Evolutionary conservation across 37 sponge, comb jelly and placozoan genomes (phyloP).

Genomic region (Amphimedon queenslandica): DNA sequence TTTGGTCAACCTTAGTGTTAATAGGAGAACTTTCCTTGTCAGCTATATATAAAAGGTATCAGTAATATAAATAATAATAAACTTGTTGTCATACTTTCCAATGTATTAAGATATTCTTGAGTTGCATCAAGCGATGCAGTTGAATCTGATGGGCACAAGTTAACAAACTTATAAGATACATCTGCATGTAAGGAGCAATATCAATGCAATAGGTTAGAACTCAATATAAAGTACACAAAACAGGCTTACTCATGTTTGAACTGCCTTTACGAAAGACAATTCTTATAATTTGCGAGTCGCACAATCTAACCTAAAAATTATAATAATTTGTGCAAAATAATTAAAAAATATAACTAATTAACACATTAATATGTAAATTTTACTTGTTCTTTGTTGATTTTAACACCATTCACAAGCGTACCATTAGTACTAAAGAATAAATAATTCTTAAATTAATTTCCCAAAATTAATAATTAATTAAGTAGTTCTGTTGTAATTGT

Average conservation of each 20-base stretch:
- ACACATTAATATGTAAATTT: too few species aligned
- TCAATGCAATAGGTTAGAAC: neutral
- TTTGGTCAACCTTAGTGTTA: too few species aligned
- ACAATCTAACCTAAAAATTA: neutral
- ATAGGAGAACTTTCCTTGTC: too few species aligned
- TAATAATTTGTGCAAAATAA: neutral
- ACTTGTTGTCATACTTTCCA: too few species aligned
- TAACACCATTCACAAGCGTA: constrained; percentile 61
- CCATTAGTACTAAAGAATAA: constrained; percentile 80
- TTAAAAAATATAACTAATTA: too few species aligned
- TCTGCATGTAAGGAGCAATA: neutral
- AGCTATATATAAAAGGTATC: too few species aligned
- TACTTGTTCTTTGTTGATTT: constrained; percentile 34
- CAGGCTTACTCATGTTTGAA: neutral
- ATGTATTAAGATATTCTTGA: constrained; percentile 7
- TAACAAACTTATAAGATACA: constrained; percentile 4
- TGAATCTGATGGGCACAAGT: neutral
- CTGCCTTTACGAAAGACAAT: neutral
- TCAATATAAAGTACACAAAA: too few species aligned
- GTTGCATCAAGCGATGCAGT: constrained; percentile 6
- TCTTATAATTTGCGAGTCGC: neutral
- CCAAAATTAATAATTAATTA: too few species aligned
- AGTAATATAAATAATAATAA: too few species aligned
- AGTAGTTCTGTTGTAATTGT: too few species aligned
- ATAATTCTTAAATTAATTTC: too few species aligned